Conservation (phyloP, 2,888 invertebrate species). For the Drosophila birchii region DNA sequence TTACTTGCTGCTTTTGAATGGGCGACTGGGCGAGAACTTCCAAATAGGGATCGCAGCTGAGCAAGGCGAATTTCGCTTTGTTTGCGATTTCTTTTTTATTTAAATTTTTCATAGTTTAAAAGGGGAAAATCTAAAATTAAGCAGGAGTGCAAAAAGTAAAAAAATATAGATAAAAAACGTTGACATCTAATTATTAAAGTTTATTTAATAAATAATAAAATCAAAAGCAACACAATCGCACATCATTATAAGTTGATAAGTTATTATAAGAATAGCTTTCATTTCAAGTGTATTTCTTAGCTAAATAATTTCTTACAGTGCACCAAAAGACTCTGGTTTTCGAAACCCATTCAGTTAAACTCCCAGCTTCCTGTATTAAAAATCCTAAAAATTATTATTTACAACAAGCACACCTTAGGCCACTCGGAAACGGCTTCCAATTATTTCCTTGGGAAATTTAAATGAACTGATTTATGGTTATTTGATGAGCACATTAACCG, state of each 20-base stretch:
- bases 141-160: neutral
- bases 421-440: constrained; percentile 29
- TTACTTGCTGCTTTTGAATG: constrained; percentile 17
- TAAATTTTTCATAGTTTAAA: constrained; percentile 7
- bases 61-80: constrained; percentile 31
- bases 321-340: neutral
- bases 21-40: constrained; percentile 35
- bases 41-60: constrained; percentile 37
- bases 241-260: too few relatives aligned
- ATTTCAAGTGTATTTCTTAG: too few relatives aligned
- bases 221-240: neutral
- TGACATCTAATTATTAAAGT: too few relatives aligned
- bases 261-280: too few relatives aligned
- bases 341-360: neutral
- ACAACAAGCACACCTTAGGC: constrained; percentile 58
- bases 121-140: neutral
- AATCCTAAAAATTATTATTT: constrained; percentile 45
- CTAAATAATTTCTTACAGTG: neutral
- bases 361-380: constrained; percentile 24
- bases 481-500: constrained; percentile 73
- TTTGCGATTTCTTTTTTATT: constrained; percentile 41
- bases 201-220: neutral
- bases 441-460: constrained; percentile 52
- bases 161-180: neutral
- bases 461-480: constrained; percentile 78